Evolutionary conservation across 2,113 vertebrate genomes (phyloP).

Genomic region (Sphaerodactylus townsendi): DNA sequence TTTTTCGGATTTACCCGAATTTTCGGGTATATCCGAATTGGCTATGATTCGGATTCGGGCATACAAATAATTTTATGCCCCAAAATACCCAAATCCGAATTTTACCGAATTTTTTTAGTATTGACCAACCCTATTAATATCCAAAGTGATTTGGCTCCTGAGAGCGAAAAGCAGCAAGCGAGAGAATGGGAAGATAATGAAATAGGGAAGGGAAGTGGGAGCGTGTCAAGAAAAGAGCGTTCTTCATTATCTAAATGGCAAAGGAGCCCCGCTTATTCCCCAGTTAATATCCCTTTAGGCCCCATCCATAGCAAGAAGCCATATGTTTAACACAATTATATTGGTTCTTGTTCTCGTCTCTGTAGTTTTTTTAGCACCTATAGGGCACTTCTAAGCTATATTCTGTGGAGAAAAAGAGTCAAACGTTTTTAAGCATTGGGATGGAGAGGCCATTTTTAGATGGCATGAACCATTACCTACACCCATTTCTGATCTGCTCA

Average conservation of each 20-base stretch:
- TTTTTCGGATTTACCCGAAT: no score
- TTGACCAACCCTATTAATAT: no score
- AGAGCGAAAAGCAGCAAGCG: background rate
- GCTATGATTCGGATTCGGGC: no score
- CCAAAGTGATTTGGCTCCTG: background rate
- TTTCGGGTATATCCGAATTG: no score
- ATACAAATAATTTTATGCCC: no score
- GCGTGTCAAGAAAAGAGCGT: conserved; percentile 8
- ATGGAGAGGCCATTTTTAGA: no score
- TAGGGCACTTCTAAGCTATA: conserved; percentile 55
- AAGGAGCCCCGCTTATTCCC: conserved; percentile 3
- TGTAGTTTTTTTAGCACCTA: conserved; percentile 58
- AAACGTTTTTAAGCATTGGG: background rate
- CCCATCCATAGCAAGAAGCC: conserved; percentile 36
- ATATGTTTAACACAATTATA: conserved; percentile 63
- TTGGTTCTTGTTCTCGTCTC: conserved; percentile 28
- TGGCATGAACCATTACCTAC: background rate
- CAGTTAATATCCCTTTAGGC: conserved; percentile 34
- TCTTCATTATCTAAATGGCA: conserved; percentile 25
- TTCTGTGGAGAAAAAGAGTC: conserved; percentile 53
- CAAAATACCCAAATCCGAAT: no score
- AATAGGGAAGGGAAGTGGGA: conserved; percentile 23
- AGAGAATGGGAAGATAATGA: background rate
- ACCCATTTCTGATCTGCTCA: background rate
- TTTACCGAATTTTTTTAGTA: no score